Base-by-base conservation (phyloP, 2,888 invertebrate species). In the Nemotelus nigrinus region DNA sequence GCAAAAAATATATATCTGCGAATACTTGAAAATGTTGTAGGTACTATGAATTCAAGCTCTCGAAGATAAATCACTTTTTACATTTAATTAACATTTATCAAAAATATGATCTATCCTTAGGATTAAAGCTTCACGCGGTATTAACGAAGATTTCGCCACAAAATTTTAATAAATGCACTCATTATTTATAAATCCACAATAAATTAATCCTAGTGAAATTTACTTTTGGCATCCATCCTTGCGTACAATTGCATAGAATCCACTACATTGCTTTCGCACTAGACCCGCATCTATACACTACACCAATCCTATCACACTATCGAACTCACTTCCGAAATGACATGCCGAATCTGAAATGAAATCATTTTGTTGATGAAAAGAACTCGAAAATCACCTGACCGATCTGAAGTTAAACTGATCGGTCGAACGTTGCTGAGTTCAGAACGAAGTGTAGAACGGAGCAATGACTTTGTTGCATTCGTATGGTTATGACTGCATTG, bases 191-290 rank as follows among this genome's bases (percentile, higher is more conserved):
- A 25, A 53, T 7, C 53, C 53, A 53, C 53, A 53, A 53, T 10
- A 53, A 53, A 53, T 53, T 10, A 53, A 58, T 10, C 58, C 1
- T 58, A n/a, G n/a, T 10, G 45, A 47, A 65, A 6, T 45, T 65
- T 70, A 70, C 70, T 70, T 70, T 70, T 50, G 2, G 10, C 25
- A 55, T 70, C 70, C 70, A 70, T 70, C 53, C 41, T 43, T 2
- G 41, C 39, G 45, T n/a, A 25, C 39, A 63, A 10, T 65, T 45
- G 2, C 47, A 44, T 2, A 5, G 47, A 65, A 45, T 65, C 45
- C 70, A 50, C 70, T 70, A 53, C 70, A 70, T 70, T 39, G 53
- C 47, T 70, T 3, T n/a, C 25, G 25, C 25, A 25, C 25, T 25
- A 25, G 25, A 25, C 25, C 25, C 25, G 25, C 25, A 25, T 25